Evolutionary conservation across 2,888 invertebrate species (phyloP), one percentile per base, ranked within the genome.

Genomic region (Hypercompe scribonia): DNA sequence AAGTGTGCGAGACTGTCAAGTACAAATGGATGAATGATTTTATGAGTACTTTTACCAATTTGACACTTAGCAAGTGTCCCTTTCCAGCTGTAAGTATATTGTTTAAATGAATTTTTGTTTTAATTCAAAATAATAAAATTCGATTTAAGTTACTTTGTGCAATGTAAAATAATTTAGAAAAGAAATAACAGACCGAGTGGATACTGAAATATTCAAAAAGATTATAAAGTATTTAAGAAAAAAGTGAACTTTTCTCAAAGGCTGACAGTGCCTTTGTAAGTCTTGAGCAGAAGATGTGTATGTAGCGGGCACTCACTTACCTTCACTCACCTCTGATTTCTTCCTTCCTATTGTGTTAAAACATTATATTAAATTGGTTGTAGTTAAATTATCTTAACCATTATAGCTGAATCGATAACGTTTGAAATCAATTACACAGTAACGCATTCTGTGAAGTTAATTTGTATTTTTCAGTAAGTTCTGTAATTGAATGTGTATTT

Each of bases 11-110:
- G 21, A 72, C 76, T 0, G 0, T 86, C 2, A 85, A 84, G 28
- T 61, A 71, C 0, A 87, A 88, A 39, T 88, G 88, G 88, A 80
- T 86, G 81, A 71, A 70, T 0, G 83, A 81, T 0, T 88, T 82
- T 69, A 81, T 85, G 84, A 70, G 65, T n/a, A 65, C 72, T 5
- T 87, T 75, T 73, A 81, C 84, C 8, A 87, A 86, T n/a, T 10
- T 86, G 28, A 71, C 78, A 0, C 70, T 84, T 0, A 15, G 54
- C 10, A 70, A 68, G 10, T 87, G 87, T 39, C 87, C 87, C 0
- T 77, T 86, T 42, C 75, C 77, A 13, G 68, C 84, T 4, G 87
- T 88, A 70, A 86, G 87, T 83, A 72, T 71, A n/a, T n/a, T 15
- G 36, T 31, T 50, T 31, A 39, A 28, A 15, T n/a, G 0, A 11